Evolutionary conservation across 2,113 vertebrate genomes (phyloP).

Genomic region (Microcebus jonahi): DNA sequence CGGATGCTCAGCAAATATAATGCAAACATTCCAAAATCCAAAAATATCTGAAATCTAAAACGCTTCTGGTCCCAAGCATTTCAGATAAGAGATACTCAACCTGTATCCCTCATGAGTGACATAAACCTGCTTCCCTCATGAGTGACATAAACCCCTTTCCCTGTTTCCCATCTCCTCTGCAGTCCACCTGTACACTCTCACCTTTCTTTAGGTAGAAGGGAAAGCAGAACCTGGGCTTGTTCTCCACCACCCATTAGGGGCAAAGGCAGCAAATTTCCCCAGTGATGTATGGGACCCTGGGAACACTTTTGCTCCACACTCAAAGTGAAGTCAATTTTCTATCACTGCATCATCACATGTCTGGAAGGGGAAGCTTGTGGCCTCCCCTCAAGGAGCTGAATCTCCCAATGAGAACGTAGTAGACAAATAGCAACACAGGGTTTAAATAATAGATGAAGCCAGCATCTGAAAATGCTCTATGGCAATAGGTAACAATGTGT

Average conservation of each 20-base stretch:
- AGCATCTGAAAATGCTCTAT: not conserved
- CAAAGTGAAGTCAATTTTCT: not conserved
- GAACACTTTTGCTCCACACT: not conserved
- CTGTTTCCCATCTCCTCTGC: not conserved
- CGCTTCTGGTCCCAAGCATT: not conserved
- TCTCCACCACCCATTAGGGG: not conserved
- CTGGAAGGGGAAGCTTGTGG: not conserved
- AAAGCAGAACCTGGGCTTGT: not conserved
- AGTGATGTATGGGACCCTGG: not conserved
- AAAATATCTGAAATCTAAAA: not conserved
- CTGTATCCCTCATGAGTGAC: not conserved
- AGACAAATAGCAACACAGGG: not conserved
- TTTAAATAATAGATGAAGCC: not conserved
- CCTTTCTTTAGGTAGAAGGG: not conserved
- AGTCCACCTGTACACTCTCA: not conserved
- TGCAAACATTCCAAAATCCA: not conserved
- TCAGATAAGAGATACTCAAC: not conserved
- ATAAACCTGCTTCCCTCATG: no score
- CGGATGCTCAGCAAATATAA: not conserved
- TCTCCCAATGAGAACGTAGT: not conserved
- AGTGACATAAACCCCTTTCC: no score
- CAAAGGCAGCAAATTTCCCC: not conserved
- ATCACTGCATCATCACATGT: no score
- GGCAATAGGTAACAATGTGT: not conserved
- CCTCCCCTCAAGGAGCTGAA: not conserved